phyloP scores from a whole-genome alignment of 2,888 invertebrate species.

The Exephanes ischioxanthus region DNA sequence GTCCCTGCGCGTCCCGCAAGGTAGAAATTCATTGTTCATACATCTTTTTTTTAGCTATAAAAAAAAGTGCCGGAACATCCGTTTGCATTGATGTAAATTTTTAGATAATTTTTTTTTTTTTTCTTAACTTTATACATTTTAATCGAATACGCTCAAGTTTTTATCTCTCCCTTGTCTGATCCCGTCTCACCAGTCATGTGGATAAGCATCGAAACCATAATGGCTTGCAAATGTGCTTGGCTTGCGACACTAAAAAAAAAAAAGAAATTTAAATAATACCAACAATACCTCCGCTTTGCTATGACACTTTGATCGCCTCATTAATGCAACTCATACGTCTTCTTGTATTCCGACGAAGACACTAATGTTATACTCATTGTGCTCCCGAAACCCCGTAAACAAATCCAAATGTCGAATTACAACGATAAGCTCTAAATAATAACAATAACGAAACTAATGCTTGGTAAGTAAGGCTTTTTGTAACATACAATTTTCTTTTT shows the following conservation, averaged over 20 bases:
- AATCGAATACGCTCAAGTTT: not conserved
- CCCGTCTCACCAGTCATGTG: not conserved
- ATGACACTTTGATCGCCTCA: constrained; percentile 43
- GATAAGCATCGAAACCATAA: constrained; percentile 47
- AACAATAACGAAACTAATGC: constrained; percentile 71
- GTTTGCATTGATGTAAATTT: not conserved
- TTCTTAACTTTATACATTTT: not conserved
- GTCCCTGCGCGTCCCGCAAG: constrained; percentile 86
- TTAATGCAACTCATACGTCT: constrained; percentile 45
- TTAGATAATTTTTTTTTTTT: not conserved
- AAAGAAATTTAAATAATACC: constrained; percentile 4
- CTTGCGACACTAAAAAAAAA: constrained; percentile 55
- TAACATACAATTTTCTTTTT: constrained; percentile 52
- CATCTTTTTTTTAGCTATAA: constrained; percentile 6
- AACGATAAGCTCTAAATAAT: constrained; percentile 62
- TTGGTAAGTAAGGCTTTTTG: constrained; percentile 69
- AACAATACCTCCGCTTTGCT: constrained; percentile 47
- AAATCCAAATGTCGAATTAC: constrained; percentile 38
- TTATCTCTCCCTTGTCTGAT: not conserved
- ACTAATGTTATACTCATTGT: constrained; percentile 30
- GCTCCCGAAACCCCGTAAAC: constrained; percentile 50
- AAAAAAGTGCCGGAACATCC: not conserved
- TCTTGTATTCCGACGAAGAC: constrained; percentile 12
- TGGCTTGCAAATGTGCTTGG: constrained; percentile 68
- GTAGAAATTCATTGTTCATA: constrained; percentile 79